phyloP scores from a whole-genome alignment of 1,140 invertebrate species.

The Drosophila biarmipes region DNA sequence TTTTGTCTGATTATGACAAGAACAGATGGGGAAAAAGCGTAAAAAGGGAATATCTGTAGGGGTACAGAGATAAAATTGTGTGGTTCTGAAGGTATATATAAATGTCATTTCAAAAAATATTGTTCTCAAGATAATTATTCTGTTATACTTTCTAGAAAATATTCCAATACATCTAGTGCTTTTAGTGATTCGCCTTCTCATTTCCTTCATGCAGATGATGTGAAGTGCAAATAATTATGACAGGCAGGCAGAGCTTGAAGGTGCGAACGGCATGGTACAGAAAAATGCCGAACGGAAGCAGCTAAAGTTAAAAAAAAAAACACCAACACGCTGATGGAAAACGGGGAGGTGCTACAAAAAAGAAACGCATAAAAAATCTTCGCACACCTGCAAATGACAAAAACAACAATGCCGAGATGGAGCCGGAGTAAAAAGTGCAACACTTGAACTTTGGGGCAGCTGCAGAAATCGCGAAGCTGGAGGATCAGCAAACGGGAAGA shows the following conservation, averaged over 20 bases:
- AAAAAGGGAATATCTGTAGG: not conserved
- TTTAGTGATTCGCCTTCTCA: slow-evolving; percentile 19
- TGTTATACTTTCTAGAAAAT: not conserved
- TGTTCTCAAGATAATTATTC: too few species aligned
- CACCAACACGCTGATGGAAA: slow-evolving; percentile 7
- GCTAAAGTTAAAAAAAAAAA: slow-evolving; percentile 30
- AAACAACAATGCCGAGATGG: slow-evolving; percentile 17
- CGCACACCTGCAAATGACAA: slow-evolving; percentile 73
- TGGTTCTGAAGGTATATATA: not conserved
- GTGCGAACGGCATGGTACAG: slow-evolving; percentile 7
- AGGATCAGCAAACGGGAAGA: slow-evolving; percentile 1
- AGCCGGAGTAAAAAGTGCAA: slow-evolving; percentile 55
- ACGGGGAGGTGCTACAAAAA: slow-evolving; percentile 14
- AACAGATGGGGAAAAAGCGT: slow-evolving; percentile 13
- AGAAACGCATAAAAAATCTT: slow-evolving; percentile 58
- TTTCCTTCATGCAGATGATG: slow-evolving; percentile 62
- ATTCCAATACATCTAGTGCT: not conserved
- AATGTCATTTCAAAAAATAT: too few species aligned
- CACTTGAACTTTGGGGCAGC: slow-evolving; percentile 79
- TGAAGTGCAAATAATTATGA: slow-evolving; percentile 81
- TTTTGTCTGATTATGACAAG: slow-evolving; percentile 70
- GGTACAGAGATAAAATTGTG: slow-evolving; percentile 4
- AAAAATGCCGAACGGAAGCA: slow-evolving; percentile 62
- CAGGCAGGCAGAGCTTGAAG: slow-evolving; percentile 36
- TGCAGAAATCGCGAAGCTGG: slow-evolving; percentile 29